phyloP scores from a whole-genome alignment of 53 echinoderm and acorn worm species.

The Apostichopus leukothele region DNA sequence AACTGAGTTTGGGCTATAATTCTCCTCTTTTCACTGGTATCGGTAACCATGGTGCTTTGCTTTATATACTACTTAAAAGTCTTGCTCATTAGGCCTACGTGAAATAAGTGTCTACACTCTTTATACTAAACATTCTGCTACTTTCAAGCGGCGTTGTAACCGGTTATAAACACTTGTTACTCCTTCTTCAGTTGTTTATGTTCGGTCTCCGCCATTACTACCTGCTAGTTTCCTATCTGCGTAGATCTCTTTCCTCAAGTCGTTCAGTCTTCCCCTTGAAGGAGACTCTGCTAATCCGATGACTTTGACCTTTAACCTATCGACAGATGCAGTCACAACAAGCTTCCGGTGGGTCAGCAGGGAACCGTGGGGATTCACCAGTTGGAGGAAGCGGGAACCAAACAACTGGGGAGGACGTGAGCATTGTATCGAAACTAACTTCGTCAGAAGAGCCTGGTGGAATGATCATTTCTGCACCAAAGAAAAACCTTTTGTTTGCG shows the following conservation, averaged over 20 bases:
- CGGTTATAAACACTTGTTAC: too few relatives aligned
- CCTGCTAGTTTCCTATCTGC: slow-evolving; percentile 5
- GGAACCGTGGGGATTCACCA: slow-evolving; percentile 12
- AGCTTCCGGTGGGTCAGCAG: slow-evolving; percentile 31
- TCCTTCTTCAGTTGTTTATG: too few relatives aligned
- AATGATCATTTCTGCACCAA: slow-evolving; percentile 27
- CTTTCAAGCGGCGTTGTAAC: too few relatives aligned
- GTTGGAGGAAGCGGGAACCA: slow-evolving; percentile 37
- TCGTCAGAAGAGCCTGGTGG: slow-evolving; percentile 24
- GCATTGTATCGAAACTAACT: slow-evolving; percentile 39
- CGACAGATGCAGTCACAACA: slow-evolving; percentile 16
- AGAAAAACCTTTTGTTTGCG: slow-evolving; percentile 33
- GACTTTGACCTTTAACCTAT: background rate
- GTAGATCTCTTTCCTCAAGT: background rate
- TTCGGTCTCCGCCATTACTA: background rate
- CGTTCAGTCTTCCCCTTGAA: background rate
- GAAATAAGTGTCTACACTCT: too few relatives aligned
- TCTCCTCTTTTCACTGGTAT: too few relatives aligned
- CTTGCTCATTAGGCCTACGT: too few relatives aligned
- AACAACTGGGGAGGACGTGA: slow-evolving; percentile 40
- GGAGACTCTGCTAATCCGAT: too few relatives aligned
- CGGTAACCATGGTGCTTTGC: too few relatives aligned
- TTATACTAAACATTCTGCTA: too few relatives aligned
- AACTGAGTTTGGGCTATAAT: too few relatives aligned
- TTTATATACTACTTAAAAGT: too few relatives aligned